Conservation (phyloP, 2,797 vertebrate genomes). For the Galaxias olidus region DNA sequence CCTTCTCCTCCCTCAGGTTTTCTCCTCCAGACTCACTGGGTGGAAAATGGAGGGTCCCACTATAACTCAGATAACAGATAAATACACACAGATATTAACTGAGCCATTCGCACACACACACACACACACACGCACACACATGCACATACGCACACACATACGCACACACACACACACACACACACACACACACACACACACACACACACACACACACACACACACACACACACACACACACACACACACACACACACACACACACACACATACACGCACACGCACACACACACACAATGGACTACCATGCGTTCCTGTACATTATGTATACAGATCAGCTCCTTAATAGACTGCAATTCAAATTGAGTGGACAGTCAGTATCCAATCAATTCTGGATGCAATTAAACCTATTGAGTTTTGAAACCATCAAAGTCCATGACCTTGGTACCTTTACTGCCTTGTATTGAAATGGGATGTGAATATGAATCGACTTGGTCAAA, state of each 20-base stretch:
- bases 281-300: background rate
- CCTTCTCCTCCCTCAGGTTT: constrained; percentile 62
- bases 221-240: background rate
- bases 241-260: background rate
- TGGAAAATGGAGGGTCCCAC: constrained; percentile 72
- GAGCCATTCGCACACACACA: constrained; percentile 25
- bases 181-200: constrained; percentile 8
- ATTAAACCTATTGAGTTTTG: too few relatives aligned
- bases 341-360: too few relatives aligned
- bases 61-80: constrained; percentile 49
- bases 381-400: too few relatives aligned
- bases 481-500: too few relatives aligned
- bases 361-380: too few relatives aligned
- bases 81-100: constrained; percentile 37
- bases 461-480: too few relatives aligned
- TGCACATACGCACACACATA: background rate
- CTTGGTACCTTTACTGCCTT: too few relatives aligned
- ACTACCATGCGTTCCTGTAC: too few relatives aligned
- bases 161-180: background rate
- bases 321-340: too few relatives aligned
- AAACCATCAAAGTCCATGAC: too few relatives aligned
- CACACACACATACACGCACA: background rate
- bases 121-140: background rate
- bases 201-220: background rate
- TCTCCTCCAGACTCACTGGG: constrained; percentile 66